These are phyloP conservation scores for Drosophila helvetica DNA, from an alignment of 2,888 invertebrate genomes.

Conservation along the genomic window DNA sequence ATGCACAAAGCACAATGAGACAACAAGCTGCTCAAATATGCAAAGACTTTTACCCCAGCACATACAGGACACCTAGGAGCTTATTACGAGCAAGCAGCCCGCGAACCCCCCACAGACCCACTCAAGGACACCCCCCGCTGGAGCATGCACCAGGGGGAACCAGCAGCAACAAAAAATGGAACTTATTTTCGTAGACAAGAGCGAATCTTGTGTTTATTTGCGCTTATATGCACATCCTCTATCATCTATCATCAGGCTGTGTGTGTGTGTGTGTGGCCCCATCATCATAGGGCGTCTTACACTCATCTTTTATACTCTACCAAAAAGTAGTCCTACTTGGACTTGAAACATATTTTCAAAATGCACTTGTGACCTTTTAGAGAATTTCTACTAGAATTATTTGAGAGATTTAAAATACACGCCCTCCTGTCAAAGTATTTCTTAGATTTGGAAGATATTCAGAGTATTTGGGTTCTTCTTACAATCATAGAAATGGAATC, in stretches of 20 bases:
- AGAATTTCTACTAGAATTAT: too few relatives aligned
- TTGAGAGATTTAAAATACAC: too few relatives aligned
- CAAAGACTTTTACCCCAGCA: constrained; percentile 55
- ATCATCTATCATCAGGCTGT: constrained; percentile 62
- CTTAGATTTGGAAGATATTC: too few relatives aligned
- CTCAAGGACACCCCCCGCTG: constrained; percentile 39
- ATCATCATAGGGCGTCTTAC: neutral
- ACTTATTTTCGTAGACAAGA: constrained; percentile 64
- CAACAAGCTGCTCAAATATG: constrained; percentile 70
- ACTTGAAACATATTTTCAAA: neutral
- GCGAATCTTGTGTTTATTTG: constrained; percentile 74
- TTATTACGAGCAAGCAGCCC: constrained; percentile 63
- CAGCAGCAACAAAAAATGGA: constrained; percentile 12
- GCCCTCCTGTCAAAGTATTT: too few relatives aligned
- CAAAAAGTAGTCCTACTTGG: neutral
- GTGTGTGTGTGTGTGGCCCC: constrained; percentile 1
- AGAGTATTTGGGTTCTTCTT: too few relatives aligned
- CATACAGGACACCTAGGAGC: constrained; percentile 37
- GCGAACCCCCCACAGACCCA: constrained; percentile 18
- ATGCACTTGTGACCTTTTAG: constrained; percentile 18
- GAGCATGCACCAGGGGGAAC: constrained; percentile 8
- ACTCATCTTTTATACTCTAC: neutral
- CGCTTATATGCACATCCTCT: constrained; percentile 78
- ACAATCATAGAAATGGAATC: too few relatives aligned
- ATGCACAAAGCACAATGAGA: constrained; percentile 58